phyloP scores from a whole-genome alignment of 2,888 invertebrate species.

The Ichneumoninae sp. region DNA sequence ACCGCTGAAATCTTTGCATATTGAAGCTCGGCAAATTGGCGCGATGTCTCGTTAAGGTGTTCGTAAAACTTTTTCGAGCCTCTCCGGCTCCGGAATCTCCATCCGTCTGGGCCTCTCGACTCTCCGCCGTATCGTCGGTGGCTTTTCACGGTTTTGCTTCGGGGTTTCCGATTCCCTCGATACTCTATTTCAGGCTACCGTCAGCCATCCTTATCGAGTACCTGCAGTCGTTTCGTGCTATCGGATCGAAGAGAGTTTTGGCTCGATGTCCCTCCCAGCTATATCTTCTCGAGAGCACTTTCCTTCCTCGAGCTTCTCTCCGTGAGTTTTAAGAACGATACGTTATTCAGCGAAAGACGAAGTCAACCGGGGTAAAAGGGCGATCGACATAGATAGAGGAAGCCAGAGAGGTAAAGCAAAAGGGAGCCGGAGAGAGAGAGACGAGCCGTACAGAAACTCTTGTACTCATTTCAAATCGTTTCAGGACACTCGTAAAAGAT shows the following conservation, averaged over 20 bases:
- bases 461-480: constrained; percentile 66
- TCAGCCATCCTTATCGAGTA: constrained; percentile 56
- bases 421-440: constrained; percentile 19
- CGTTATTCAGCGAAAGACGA: constrained; percentile 57
- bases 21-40: constrained; percentile 39
- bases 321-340: constrained; percentile 54
- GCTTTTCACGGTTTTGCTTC: constrained; percentile 15
- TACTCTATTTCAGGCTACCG: constrained; percentile 44
- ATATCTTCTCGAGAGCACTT: constrained; percentile 57
- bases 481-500: constrained; percentile 52
- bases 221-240: constrained; percentile 34
- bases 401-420: constrained; percentile 8
- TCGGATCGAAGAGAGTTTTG: constrained; percentile 53
- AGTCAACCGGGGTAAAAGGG: constrained; percentile 40
- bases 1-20: constrained; percentile 24
- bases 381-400: constrained; percentile 33
- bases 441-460: constrained; percentile 34
- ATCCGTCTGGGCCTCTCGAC: neutral
- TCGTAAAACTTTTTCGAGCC: constrained; percentile 41
- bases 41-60: constrained; percentile 51
- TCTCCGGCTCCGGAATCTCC: neutral
- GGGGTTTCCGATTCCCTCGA: constrained; percentile 33
- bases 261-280: constrained; percentile 24
- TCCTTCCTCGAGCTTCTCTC: constrained; percentile 17
- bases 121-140: neutral